Conservation (phyloP, 2,888 invertebrate species). For the Auanema sp. region DNA sequence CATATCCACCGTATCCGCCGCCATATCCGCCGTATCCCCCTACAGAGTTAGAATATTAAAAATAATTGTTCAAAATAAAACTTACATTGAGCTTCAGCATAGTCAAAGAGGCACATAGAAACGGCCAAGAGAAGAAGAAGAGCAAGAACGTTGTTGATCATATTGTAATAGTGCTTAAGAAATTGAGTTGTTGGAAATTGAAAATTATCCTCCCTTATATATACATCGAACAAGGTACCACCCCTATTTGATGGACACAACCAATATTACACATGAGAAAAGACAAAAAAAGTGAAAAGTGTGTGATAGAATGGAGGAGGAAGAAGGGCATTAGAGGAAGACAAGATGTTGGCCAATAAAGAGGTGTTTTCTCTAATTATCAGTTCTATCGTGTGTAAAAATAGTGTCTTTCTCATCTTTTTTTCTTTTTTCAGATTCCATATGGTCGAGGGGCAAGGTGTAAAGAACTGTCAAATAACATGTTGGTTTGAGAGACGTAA, state of each 20-base stretch:
- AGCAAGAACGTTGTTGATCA: not conserved
- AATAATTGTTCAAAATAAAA: not conserved
- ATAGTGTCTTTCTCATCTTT: too few species aligned
- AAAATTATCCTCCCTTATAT: too few species aligned
- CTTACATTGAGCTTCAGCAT: constrained; percentile 3
- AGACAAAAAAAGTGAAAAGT: not conserved
- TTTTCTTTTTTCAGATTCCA: too few species aligned
- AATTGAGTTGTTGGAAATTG: not conserved
- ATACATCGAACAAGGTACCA: not conserved
- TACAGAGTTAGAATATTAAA: not conserved
- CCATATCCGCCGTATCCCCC: not conserved
- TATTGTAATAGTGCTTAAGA: not conserved
- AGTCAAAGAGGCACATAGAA: not conserved
- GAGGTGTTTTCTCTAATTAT: too few species aligned
- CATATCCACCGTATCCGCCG: not conserved
- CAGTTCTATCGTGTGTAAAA: too few species aligned
- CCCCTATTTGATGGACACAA: not conserved
- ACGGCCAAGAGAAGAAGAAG: constrained; percentile 2
- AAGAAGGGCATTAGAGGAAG: too few species aligned
- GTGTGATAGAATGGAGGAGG: not conserved
- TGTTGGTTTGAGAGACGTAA: too few species aligned
- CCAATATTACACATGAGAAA: not conserved
- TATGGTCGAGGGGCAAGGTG: too few species aligned
- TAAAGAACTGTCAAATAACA: too few species aligned
- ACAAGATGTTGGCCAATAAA: too few species aligned